These are phyloP conservation scores for Sternarchorhynchus goeldii DNA, from an alignment of 2,797 vertebrate genomes.

Conservation along the genomic window DNA sequence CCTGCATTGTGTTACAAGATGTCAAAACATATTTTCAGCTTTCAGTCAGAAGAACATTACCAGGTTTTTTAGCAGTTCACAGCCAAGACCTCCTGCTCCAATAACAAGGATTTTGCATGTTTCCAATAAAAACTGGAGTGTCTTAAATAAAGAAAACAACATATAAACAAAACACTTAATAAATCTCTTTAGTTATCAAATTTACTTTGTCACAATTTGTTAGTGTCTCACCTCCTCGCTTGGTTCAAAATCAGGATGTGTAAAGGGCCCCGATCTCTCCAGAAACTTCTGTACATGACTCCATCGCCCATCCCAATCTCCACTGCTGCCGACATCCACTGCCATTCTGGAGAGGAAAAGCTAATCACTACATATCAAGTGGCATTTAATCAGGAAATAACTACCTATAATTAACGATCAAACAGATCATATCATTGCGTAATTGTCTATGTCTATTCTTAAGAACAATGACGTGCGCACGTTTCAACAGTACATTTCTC, in stretches of 20 bases:
- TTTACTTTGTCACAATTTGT: slow-evolving; percentile 49
- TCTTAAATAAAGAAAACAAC: slow-evolving; percentile 67
- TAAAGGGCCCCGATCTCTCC: slow-evolving; percentile 95
- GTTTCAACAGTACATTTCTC: background rate
- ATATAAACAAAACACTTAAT: background rate
- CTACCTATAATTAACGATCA: background rate
- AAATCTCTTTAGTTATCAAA: background rate
- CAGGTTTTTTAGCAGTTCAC: slow-evolving; percentile 97
- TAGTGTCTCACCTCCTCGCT: slow-evolving; percentile 88
- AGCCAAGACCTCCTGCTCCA: slow-evolving; percentile 95
- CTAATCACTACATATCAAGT: slow-evolving; percentile 11
- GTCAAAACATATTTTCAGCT: background rate
- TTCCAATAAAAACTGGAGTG: slow-evolving; percentile 92
- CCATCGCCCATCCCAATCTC: slow-evolving; percentile 97
- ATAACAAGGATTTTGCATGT: slow-evolving; percentile 97
- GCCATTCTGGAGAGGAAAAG: slow-evolving; percentile 91
- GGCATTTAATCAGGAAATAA: background rate
- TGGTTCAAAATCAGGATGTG: slow-evolving; percentile 97
- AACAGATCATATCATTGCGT: background rate
- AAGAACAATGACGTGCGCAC: background rate
- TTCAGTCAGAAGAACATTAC: slow-evolving; percentile 68
- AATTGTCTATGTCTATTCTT: too few species aligned
- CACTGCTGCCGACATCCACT: slow-evolving; percentile 87
- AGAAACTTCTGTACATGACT: slow-evolving; percentile 98
- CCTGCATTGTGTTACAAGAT: too few species aligned